phyloP scores from a whole-genome alignment of 1,140 invertebrate species.

The Formica selysi region DNA sequence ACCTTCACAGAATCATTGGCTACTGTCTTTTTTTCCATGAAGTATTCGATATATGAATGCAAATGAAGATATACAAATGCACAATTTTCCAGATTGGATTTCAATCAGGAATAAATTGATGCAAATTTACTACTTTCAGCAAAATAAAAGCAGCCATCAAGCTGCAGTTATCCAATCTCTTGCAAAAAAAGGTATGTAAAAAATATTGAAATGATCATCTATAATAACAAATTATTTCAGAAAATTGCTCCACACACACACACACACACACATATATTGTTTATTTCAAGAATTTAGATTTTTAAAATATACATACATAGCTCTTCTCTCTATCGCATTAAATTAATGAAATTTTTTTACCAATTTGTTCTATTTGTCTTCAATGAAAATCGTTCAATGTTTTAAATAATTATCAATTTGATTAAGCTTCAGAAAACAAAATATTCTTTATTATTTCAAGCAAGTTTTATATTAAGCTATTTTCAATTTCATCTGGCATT shows the following conservation, averaged over 20 bases:
- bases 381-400: background rate
- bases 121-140: background rate
- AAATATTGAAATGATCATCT: background rate
- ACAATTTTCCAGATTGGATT: background rate
- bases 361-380: background rate
- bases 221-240: background rate
- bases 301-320: background rate
- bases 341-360: background rate
- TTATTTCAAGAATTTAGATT: background rate
- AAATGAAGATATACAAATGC: background rate
- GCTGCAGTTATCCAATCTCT: background rate
- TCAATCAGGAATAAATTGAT: background rate
- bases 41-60: background rate
- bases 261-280: no score
- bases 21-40: background rate
- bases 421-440: background rate
- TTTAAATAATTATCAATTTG: background rate
- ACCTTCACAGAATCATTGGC: background rate
- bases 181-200: background rate
- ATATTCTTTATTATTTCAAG: background rate
- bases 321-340: background rate
- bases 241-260: background rate
- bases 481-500: background rate
- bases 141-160: background rate
- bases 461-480: background rate